A percentile compares a stretch with the other conserved stretches of the same genome.
phyloP scores from a whole-genome alignment of 2,113 vertebrate species.

The Antechinus flavipes region DNA sequence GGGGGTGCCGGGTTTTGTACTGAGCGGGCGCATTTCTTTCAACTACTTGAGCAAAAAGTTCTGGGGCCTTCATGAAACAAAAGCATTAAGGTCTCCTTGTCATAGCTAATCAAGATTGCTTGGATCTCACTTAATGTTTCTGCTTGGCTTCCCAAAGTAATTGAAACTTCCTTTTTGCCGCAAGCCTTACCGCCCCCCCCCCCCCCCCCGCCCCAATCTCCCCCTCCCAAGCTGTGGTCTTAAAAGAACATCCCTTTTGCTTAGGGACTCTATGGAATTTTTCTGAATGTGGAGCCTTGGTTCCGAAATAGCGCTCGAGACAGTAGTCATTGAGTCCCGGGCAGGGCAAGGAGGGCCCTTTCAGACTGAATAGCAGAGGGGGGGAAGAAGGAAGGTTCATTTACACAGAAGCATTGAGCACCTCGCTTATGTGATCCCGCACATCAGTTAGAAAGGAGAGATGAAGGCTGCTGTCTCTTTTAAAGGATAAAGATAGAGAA shows the following conservation, averaged over 20 bases:
- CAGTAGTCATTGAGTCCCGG: conserved; percentile 70
- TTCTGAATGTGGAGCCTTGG: conserved; percentile 63
- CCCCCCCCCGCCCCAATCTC: rapidly evolving
- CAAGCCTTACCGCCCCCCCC: background rate
- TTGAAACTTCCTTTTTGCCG: conserved; percentile 89
- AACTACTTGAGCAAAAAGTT: conserved; percentile 66
- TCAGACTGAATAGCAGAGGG: conserved; percentile 71
- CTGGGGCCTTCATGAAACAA: conserved; percentile 73
- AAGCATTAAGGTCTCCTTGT: conserved; percentile 84
- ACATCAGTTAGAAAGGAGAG: conserved; percentile 64
- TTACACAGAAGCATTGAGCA: conserved; percentile 42
- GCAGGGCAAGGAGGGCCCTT: conserved; percentile 70
- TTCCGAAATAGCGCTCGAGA: conserved; percentile 36
- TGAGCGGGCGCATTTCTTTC: conserved; percentile 47
- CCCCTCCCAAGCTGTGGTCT: conserved; percentile 65
- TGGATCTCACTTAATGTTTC: conserved; percentile 88
- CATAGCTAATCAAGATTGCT: conserved; percentile 88
- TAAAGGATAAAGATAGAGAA: conserved; percentile 16
- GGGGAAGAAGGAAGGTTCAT: conserved; percentile 33
- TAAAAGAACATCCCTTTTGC: conserved; percentile 84
- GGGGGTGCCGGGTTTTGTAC: conserved; percentile 41
- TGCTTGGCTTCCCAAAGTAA: conserved; percentile 89
- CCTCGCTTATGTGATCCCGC: conserved; percentile 64
- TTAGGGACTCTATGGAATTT: conserved; percentile 83
- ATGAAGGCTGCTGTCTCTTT: conserved; percentile 38